phyloP scores from a whole-genome alignment of 2,888 invertebrate genomes.

The Cybosia mesomella region DNA sequence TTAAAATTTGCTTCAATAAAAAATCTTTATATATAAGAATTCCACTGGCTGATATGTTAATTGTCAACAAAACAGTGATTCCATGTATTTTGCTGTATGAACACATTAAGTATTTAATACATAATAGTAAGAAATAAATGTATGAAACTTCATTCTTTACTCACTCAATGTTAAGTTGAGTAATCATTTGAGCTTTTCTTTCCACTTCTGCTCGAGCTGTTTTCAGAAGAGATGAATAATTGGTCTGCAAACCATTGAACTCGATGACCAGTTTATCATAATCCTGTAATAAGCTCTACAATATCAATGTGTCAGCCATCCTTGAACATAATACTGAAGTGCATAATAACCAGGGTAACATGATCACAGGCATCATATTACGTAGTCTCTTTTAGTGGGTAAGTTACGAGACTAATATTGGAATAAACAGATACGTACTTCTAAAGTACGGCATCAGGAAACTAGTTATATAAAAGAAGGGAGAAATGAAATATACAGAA shows the following conservation, averaged over 20 bases:
- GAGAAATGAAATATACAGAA: background rate
- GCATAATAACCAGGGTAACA: background rate
- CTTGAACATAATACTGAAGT: conserved; percentile 36
- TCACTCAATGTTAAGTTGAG: conserved; percentile 75
- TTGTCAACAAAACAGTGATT: no score
- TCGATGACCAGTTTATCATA: conserved; percentile 71
- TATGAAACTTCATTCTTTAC: conserved; percentile 45
- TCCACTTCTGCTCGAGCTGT: conserved; percentile 78
- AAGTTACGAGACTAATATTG: background rate
- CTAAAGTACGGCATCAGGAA: background rate
- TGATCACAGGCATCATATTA: background rate
- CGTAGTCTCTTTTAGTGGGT: background rate
- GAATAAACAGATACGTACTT: background rate
- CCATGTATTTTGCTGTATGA: no score
- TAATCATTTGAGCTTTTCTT: conserved; percentile 75
- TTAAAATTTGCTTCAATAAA: no score
- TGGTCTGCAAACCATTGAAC: conserved; percentile 69
- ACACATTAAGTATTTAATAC: no score
- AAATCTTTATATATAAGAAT: no score
- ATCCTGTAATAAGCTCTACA: conserved; percentile 83
- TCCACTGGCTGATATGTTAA: no score
- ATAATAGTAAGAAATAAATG: background rate
- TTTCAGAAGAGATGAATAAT: conserved; percentile 77
- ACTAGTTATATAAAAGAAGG: background rate
- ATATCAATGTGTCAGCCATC: conserved; percentile 78